Evolutionary conservation across 2,888 invertebrate species (phyloP), one percentile per base, ranked within the genome.

Genomic region (Acronicta alni): DNA sequence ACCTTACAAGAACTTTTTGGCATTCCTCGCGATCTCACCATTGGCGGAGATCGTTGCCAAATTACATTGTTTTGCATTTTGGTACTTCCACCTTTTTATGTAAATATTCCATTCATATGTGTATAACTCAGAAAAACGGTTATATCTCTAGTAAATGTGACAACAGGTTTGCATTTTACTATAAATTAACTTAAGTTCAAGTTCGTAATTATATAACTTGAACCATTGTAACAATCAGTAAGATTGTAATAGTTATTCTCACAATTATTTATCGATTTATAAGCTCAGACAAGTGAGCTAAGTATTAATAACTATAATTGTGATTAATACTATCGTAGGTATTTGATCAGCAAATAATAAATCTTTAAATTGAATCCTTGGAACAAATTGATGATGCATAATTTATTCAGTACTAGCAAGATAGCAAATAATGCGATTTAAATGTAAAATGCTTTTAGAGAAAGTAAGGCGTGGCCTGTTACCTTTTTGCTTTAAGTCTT

Each of bases 371-470:
- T 20, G 20, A 17, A 67, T 51, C 52, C 52, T 26, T 38, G 37
- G 38, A 37, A 42, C 41, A 53, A 30, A 53, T 1, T 1, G 1
- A 1, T 46, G n/a, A 37, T 46, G 41, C 32, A 43, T 46, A 39
- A 63, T 68, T 51, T 51, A 43, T 49, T 20, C 35, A 16, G 16
- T 8, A 18, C 14, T 43, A 16, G 43, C 15, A 30, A 12, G 35
- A 35, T 35, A 35, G 6, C 32, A 30, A 51, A 9, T 44, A 42
- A 17, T 53, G 48, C 52, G 52, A 53, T 10, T 16, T 15, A 42
- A 49, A 41, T 48, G 0, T 48, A 8, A 17, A 63, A 65, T 26
- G n/a, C 1, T 62, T 64, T 23, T n/a, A 48, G 71, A 18, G 67
- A 67, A 67, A 67, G 69, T 57, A 44, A 57, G 41, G 20, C n/a